These are phyloP conservation scores for Rhynchophorus ferrugineus DNA, from an alignment of 1,140 invertebrate genomes.

Conservation along the genomic window DNA sequence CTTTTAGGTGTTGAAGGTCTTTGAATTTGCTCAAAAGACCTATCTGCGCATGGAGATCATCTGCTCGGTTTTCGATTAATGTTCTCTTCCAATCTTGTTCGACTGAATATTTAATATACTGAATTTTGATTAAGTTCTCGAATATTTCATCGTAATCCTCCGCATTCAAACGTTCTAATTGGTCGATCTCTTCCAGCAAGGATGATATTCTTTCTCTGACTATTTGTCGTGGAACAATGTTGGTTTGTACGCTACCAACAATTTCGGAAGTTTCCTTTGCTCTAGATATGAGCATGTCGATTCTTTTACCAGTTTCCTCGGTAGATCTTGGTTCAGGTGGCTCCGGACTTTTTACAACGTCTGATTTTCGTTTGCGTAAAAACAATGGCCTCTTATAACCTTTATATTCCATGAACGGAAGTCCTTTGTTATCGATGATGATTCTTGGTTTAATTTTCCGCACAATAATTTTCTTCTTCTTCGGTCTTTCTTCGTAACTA, in stretches of 20 bases:
- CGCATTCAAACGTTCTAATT: constrained; percentile 27
- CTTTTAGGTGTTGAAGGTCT: constrained; percentile 28
- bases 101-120: constrained; percentile 24
- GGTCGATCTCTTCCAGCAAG: constrained; percentile 26
- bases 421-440: constrained; percentile 32
- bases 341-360: background rate
- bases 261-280: constrained; percentile 14
- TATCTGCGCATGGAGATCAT: constrained; percentile 27
- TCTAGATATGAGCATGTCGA: constrained; percentile 12
- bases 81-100: constrained; percentile 30
- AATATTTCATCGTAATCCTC: constrained; percentile 27
- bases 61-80: constrained; percentile 24
- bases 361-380: constrained; percentile 1
- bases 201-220: constrained; percentile 29
- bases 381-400: constrained; percentile 29
- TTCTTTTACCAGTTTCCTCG: constrained; percentile 22
- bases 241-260: constrained; percentile 16
- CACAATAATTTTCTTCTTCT: constrained; percentile 24
- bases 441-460: constrained; percentile 28
- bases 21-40: constrained; percentile 25
- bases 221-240: constrained; percentile 23
- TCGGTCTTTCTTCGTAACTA: constrained; percentile 5
- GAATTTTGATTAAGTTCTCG: constrained; percentile 23
- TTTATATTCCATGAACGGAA: constrained; percentile 31
- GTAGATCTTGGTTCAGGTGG: constrained; percentile 3